Percentiles rank a stretch among this genome's conserved stretches.
These are phyloP conservation scores for Fistularia tabacaria DNA, from an alignment of 2,797 vertebrate genomes.

Conservation along the genomic window DNA sequence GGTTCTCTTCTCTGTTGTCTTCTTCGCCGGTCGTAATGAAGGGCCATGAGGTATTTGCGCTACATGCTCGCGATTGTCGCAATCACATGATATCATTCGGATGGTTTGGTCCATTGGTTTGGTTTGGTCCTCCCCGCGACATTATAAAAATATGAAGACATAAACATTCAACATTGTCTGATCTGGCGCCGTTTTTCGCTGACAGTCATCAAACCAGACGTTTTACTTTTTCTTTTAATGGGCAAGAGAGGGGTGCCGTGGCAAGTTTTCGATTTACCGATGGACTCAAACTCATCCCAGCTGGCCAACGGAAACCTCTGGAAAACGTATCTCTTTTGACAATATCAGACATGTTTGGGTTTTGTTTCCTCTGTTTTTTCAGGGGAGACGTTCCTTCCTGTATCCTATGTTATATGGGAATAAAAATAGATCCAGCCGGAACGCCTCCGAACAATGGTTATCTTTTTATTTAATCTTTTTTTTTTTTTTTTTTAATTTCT, in stretches of 20 bases:
- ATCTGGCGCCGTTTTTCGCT: too few relatives aligned
- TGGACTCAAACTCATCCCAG: constrained; percentile 66
- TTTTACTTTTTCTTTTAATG: background rate
- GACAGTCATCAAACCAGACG: too few relatives aligned
- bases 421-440: constrained; percentile 51
- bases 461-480: constrained; percentile 18
- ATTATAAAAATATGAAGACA: too few relatives aligned
- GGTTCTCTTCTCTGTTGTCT: too few relatives aligned
- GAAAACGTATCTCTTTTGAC: constrained; percentile 58
- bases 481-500: constrained; percentile 1
- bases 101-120: too few relatives aligned
- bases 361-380: constrained; percentile 28
- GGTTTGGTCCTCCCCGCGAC: too few relatives aligned
- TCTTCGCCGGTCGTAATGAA: too few relatives aligned
- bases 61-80: too few relatives aligned
- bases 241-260: constrained; percentile 6
- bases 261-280: constrained; percentile 53
- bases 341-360: constrained; percentile 56
- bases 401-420: constrained; percentile 45
- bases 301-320: constrained; percentile 51
- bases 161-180: too few relatives aligned
- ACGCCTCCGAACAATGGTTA: constrained; percentile 25
- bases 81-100: too few relatives aligned
- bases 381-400: constrained; percentile 47
- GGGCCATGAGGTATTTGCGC: too few relatives aligned